Evolutionary conservation across 1,140 invertebrate genomes (phyloP).

Genomic region (Caenorhabditis tropicalis): DNA sequence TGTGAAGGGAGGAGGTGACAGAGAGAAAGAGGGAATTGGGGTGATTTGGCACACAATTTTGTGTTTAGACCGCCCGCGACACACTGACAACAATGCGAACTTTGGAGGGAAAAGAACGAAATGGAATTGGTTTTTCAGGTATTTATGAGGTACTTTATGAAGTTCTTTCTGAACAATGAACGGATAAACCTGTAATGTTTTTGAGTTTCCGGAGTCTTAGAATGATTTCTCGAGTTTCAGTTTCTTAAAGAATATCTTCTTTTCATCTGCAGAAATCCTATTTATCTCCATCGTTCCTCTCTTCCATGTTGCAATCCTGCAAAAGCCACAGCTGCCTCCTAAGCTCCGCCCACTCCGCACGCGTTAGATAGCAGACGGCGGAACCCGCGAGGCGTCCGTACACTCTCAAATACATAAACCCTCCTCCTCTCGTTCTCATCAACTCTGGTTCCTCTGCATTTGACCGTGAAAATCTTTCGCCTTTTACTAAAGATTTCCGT

Average conservation of each 20-base stretch:
- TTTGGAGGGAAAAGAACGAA: neutral
- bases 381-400: neutral
- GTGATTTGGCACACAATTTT: constrained; percentile 28
- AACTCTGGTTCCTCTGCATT: constrained; percentile 37
- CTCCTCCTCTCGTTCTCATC: neutral
- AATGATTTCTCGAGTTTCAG: no score
- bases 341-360: neutral
- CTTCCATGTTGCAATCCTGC: no score
- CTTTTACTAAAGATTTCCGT: constrained; percentile 52
- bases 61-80: neutral
- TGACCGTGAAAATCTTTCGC: constrained; percentile 48
- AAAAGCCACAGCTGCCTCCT: no score
- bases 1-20: neutral
- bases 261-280: no score
- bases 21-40: neutral
- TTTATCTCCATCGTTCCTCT: neutral
- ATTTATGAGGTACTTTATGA: no score
- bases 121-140: neutral
- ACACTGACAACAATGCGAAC: neutral
- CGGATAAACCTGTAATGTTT: no score
- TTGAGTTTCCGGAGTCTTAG: no score
- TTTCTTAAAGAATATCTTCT: no score
- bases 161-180: no score
- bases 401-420: neutral
- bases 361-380: neutral